Evolutionary conservation across 2,888 invertebrate genomes (phyloP), one percentile per base, ranked within the genome.

Genomic region (Apantesis nais): DNA sequence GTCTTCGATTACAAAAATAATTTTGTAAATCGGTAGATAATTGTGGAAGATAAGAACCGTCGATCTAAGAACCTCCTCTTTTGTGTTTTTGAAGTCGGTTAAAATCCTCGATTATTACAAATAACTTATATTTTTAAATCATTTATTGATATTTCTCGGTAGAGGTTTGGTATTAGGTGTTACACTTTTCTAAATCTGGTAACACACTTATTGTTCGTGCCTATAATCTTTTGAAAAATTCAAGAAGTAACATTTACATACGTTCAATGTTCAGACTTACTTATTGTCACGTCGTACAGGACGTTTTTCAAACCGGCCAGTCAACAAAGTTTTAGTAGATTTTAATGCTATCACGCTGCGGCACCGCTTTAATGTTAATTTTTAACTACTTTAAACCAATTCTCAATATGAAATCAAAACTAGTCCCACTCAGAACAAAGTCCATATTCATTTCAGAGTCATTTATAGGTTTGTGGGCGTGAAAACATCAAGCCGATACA

Each of bases 401-500:
- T 48, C 37, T 8, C 14, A 48, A 68, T 25, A 31, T 34, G 25
- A 64, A 61, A 70, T 25, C 66, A 55, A 48, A 73, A 70, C 44
- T 61, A 72, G 74, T 58, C 5, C 4, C 22, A n/a, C 48, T 4
- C 0, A 0, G 0, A 3, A n/a, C 37, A 58, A 62, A 72, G 73
- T 74, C 66, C 31, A 72, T 62, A 29, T 74, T 68, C 22, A 11
- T n/a, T 62, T 66, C 29, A 52, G 48, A 62, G 37, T 61, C 14
- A 34, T 12, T 48, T 31, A 44, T 62, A 62, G 63, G 44, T 29
- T 41, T 8, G 74, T 78, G 62, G 72, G 76, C 68, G 74, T 70
- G 63, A 39, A 76, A 72, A 74, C 68, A 67, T 66, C 62, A 60
- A 55, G 62, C 71, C 58, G 61, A 69, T 74, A 60, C 48, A 55